Conservation (phyloP, 2,888 invertebrate genomes). For the Odontomyia ornata region DNA sequence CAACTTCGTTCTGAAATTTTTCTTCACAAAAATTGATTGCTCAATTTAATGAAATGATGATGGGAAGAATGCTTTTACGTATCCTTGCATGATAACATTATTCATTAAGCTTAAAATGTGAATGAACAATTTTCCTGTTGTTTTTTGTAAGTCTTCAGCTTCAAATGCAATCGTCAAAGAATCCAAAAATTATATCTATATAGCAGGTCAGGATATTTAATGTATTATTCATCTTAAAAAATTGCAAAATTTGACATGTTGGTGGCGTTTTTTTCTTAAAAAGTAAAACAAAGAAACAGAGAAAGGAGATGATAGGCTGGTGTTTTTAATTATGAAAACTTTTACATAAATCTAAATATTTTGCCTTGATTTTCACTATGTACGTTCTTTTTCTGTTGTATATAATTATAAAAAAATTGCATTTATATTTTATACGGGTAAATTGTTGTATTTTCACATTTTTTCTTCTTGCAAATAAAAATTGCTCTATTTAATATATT, state of each 20-base stretch:
- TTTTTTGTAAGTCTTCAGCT: no score
- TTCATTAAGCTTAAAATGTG: no score
- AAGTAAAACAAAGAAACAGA: constrained; percentile 7
- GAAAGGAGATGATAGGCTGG: neutral
- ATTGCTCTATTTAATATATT: constrained; percentile 42
- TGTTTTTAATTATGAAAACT: constrained; percentile 21
- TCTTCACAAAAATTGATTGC: neutral
- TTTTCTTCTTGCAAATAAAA: constrained; percentile 41
- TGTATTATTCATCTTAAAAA: no score
- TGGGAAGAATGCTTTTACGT: no score
- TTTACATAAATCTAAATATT: constrained; percentile 32
- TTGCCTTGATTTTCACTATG: constrained; percentile 19
- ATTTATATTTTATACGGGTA: constrained; percentile 26
- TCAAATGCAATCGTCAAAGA: no score
- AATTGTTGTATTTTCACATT: constrained; percentile 37
- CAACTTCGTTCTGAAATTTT: neutral
- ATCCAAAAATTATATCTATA: no score
- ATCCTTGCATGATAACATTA: no score
- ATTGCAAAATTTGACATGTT: no score
- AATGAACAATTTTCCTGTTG: no score
- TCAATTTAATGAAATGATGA: no score
- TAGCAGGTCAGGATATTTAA: no score
- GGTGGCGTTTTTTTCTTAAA: no score
- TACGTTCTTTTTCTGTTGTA: constrained; percentile 34
- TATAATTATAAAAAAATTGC: constrained; percentile 41